Conservation (phyloP, 2,797 vertebrate genomes). For the Phrynocephalus forsythii region DNA sequence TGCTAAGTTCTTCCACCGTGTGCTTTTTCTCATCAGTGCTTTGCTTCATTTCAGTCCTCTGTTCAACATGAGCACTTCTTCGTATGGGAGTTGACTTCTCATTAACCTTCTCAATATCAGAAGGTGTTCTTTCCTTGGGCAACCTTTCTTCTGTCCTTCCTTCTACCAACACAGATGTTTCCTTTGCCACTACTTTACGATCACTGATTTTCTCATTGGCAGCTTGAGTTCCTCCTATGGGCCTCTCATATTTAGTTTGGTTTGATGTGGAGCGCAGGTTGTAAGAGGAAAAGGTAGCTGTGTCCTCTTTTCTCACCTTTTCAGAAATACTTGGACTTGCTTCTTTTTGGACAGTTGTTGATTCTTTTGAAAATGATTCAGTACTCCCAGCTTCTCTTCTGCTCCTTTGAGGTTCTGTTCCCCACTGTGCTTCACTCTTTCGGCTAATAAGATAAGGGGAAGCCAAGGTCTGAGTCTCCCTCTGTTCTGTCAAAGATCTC, state of each 20-base stretch:
- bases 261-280: conserved; percentile 49
- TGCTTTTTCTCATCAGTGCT: conserved; percentile 44
- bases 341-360: conserved; percentile 33
- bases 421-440: conserved; percentile 53
- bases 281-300: conserved; percentile 54
- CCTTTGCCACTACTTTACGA: conserved; percentile 49
- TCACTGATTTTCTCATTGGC: conserved; percentile 43
- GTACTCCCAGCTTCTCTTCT: conserved; percentile 52
- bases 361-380: conserved; percentile 39
- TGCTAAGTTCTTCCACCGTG: conserved; percentile 27
- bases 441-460: conserved; percentile 55
- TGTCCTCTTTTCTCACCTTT: conserved; percentile 32
- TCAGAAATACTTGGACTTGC: conserved; percentile 14
- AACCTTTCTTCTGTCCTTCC: conserved; percentile 54
- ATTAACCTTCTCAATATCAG: conserved; percentile 25
- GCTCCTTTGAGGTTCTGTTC: conserved; percentile 60
- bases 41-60: conserved; percentile 48
- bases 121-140: conserved; percentile 30
- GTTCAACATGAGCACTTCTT: conserved; percentile 53
- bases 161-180: conserved; percentile 43
- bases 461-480: conserved; percentile 53
- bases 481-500: conserved; percentile 58
- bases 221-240: conserved; percentile 51
- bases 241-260: conserved; percentile 64
- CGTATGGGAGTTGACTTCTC: conserved; percentile 53